phyloP scores from a whole-genome alignment of 2,888 invertebrate species.

The Periphyllus acericola region DNA sequence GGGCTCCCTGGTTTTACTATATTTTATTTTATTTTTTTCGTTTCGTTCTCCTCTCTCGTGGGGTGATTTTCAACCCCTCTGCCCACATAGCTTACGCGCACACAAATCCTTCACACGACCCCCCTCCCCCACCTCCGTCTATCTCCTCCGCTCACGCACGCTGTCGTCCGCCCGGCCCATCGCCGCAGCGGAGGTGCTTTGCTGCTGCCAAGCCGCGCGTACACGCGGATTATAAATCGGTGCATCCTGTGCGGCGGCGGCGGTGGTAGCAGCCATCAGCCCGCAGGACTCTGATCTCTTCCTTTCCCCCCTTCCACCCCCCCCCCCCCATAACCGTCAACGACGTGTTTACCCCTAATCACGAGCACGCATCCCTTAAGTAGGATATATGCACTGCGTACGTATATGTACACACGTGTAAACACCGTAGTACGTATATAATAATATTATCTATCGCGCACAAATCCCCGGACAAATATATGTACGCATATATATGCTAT shows the following conservation, averaged over 20 bases:
- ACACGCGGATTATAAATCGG: conserved; percentile 57
- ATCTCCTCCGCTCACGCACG: neutral
- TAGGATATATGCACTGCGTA: neutral
- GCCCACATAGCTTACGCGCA: conserved; percentile 12
- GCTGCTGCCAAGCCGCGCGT: conserved; percentile 21
- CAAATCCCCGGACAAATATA: conserved; percentile 23
- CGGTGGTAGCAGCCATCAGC: neutral
- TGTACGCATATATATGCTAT: neutral
- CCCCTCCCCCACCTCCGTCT: neutral
- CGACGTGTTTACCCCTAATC: conserved; percentile 6
- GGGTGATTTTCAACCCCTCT: conserved; percentile 55
- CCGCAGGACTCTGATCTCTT: neutral
- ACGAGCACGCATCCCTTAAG: neutral
- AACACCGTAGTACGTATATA: neutral
- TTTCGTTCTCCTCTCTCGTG: conserved; percentile 21
- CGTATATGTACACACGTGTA: neutral
- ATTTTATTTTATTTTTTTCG: conserved; percentile 9
- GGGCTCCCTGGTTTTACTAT: conserved; percentile 58
- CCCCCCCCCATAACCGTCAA: neutral
- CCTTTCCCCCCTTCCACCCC: too few relatives aligned
- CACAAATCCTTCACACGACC: conserved; percentile 37
- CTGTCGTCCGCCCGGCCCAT: neutral
- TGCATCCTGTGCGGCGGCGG: conserved; percentile 28
- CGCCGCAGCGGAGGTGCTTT: neutral
- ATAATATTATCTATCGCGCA: neutral